Evolutionary conservation across 1,140 invertebrate species (phyloP), one percentile per base, ranked within the genome.

Genomic region (Drosophila athabasca): DNA sequence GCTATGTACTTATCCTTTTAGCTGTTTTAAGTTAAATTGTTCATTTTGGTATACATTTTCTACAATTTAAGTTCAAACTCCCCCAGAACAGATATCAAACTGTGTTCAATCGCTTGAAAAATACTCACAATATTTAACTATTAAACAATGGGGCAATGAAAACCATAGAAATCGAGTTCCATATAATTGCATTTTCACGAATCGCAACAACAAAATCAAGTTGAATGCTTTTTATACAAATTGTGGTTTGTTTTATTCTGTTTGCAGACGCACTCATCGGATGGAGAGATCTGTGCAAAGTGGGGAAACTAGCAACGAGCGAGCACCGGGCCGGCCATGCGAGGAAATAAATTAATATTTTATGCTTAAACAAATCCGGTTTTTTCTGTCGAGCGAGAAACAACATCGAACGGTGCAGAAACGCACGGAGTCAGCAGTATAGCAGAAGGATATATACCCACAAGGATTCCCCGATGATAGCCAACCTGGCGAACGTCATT

Each of bases 271-370:
- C 6, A 43, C 4, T 11, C 45, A 51, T 72, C 45, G 41, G 45
- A 49, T 41, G 60, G 61, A 62, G 61, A 68, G 35, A 39, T 39
- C 35, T 39, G 35, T 39, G 35, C 35, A 39, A 39, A 55, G 66
- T 79, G 79, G 52, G 67, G 43, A 24, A 61, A 43, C 61, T 5
- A 39, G 35, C 35, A 5, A 39, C 11, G 35, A 39, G 35, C 79
- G 17, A 19, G 17, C 17, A 19, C 17, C 17, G 17, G 77, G 57
- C 73, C 60, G 61, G 53, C 43, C 58, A 45, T 57, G 22, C 35
- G 66, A 46, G 62, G 59, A 87, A 85, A 81, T 61, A 65, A 77
- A 87, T 85, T 73, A 84, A 84, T 77, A 66, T 60, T 77, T 67
- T 69, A 61, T 64, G 68, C 67, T 85, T 81, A 77, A 84, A 81